A percentile compares a stretch with the other conserved stretches of the same genome.
Evolutionary conservation across 2,797 vertebrate species (phyloP).

Genomic region (Typhlichthys eigenmanni): DNA sequence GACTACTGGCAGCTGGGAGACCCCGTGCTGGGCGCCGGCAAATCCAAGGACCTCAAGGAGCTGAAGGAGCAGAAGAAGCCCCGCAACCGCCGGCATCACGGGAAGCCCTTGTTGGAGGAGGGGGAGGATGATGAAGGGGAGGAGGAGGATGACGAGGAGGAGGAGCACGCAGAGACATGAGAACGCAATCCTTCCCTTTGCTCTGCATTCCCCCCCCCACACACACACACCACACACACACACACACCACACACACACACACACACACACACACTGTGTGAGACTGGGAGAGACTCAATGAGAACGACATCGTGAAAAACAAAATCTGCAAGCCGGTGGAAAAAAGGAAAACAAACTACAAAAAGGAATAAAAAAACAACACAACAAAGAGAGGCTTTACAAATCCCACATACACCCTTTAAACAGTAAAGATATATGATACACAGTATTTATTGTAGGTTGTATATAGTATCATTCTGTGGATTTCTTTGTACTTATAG

Average conservation of each 20-base stretch:
- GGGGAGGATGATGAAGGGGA: constrained; percentile 83
- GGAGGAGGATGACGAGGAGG: constrained; percentile 39
- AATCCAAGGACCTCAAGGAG: constrained; percentile 85
- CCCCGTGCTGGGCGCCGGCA: constrained; percentile 79
- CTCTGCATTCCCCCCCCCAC: constrained; percentile 39
- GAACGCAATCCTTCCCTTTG: constrained; percentile 44
- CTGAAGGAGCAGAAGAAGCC: constrained; percentile 95
- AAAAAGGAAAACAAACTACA: constrained; percentile 36
- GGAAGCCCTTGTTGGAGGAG: constrained; percentile 49
- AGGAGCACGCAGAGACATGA: constrained; percentile 85
- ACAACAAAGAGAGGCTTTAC: constrained; percentile 50
- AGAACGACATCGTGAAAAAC: constrained; percentile 56
- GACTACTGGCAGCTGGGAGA: constrained; percentile 94
- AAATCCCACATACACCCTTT: constrained; percentile 57
- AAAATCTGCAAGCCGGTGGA: constrained; percentile 49
- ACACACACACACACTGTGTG: constrained; percentile 29
- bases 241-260: background rate
- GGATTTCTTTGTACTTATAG: constrained; percentile 84
- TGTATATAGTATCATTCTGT: constrained; percentile 87
- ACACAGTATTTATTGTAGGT: constrained; percentile 93
- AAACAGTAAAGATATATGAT: constrained; percentile 75
- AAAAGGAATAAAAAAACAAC: constrained; percentile 39
- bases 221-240: constrained; percentile 11
- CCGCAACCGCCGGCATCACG: constrained; percentile 92
- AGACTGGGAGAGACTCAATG: constrained; percentile 72